Conservation (phyloP, 2,888 invertebrate species). For the Cybosia mesomella region DNA sequence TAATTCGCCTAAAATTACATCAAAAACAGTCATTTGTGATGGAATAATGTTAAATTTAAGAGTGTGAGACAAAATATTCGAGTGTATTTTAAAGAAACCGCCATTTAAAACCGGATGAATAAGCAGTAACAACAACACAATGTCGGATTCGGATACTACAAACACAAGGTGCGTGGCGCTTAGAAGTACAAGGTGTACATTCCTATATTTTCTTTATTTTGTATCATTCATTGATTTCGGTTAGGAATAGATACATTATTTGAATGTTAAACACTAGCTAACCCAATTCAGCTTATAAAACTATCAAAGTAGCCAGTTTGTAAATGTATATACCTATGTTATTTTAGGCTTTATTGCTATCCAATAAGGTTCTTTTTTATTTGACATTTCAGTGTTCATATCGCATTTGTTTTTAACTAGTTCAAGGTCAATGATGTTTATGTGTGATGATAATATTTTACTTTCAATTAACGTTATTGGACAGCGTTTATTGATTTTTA, state of each 20-base stretch:
- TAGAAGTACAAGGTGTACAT: not conserved
- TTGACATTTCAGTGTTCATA: conserved; percentile 14
- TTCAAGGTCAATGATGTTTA: conserved; percentile 47
- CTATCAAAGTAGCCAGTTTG: no score
- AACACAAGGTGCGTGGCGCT: conserved; percentile 41
- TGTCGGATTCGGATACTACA: conserved; percentile 50
- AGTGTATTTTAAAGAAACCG: conserved; percentile 45
- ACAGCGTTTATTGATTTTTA: not conserved
- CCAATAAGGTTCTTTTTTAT: conserved; percentile 24
- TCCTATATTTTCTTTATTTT: not conserved
- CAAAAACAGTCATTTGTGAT: not conserved
- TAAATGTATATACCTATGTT: not conserved
- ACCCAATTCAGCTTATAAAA: no score
- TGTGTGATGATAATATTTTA: not conserved
- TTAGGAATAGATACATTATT: not conserved
- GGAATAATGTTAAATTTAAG: conserved; percentile 1
- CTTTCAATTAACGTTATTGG: not conserved
- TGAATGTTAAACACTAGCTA: not conserved
- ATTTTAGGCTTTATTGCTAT: conserved; percentile 31
- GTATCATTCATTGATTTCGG: not conserved
- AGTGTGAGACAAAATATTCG: conserved; percentile 14
- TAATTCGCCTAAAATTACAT: conserved; percentile 24
- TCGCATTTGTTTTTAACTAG: conserved; percentile 23
- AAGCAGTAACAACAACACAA: conserved; percentile 36
- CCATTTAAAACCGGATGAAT: conserved; percentile 51